These are phyloP conservation scores for Lapara coniferarum DNA, from an alignment of 2,888 invertebrate genomes.

Conservation along the genomic window DNA sequence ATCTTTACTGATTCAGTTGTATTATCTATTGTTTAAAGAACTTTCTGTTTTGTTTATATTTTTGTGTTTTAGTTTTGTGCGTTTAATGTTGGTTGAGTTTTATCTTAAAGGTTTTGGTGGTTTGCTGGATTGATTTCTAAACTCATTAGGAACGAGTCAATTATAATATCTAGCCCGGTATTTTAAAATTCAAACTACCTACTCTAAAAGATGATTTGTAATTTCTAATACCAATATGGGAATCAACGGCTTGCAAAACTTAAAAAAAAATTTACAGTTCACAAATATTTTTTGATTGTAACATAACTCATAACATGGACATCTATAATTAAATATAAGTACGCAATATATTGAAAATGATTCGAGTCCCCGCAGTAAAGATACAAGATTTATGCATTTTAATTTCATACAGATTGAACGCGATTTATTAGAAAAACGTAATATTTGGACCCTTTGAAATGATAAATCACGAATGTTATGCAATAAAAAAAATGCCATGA, in stretches of 20 bases:
- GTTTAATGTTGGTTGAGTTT: background rate
- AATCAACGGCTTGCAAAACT: background rate
- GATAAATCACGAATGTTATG: conserved; percentile 40
- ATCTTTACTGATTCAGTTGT: background rate
- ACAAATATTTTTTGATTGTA: background rate
- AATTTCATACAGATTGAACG: conserved; percentile 41
- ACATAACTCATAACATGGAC: background rate
- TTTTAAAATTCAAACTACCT: too few relatives aligned
- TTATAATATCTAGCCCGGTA: too few relatives aligned
- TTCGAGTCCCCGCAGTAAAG: conserved; percentile 35
- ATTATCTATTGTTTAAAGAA: background rate
- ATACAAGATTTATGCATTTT: conserved; percentile 50
- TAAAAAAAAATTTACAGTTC: background rate
- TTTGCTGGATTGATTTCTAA: too few relatives aligned
- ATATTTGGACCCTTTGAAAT: conserved; percentile 40
- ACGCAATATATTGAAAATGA: conserved; percentile 2
- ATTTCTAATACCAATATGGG: too few relatives aligned
- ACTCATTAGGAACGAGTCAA: too few relatives aligned
- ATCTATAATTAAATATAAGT: background rate
- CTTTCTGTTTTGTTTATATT: background rate
- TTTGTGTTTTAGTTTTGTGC: background rate
- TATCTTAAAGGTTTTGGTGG: background rate
- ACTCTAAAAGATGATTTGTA: too few relatives aligned
- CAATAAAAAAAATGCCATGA: conserved; percentile 43
- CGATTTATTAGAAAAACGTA: conserved; percentile 47